Conservation (phyloP, 2,113 vertebrate species). For the Nestor notabilis region DNA sequence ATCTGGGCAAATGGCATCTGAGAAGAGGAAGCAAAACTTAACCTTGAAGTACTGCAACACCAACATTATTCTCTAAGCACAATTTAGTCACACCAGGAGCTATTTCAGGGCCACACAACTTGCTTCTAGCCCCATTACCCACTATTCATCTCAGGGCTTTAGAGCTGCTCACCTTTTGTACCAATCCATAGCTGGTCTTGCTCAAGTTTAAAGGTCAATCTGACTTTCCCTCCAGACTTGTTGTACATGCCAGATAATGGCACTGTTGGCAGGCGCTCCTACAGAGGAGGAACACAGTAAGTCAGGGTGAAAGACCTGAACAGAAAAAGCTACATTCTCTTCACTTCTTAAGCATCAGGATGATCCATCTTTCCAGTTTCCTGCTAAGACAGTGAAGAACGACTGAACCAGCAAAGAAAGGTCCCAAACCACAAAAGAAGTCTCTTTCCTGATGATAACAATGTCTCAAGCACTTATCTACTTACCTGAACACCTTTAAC, state of each 20-base stretch:
- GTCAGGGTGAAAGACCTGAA: fast-evolving
- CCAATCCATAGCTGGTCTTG: conserved; percentile 99
- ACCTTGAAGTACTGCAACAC: not conserved
- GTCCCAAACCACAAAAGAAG: not conserved
- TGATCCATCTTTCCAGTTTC: not conserved
- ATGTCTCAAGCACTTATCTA: not conserved
- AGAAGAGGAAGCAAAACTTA: not conserved
- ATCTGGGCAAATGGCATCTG: not conserved
- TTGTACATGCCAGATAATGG: conserved; percentile 98
- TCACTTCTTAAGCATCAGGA: not conserved
- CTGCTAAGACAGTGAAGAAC: not conserved
- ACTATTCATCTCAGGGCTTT: not conserved
- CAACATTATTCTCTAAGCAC: not conserved
- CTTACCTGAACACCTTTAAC: conserved; percentile 94
- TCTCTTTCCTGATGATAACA: not conserved
- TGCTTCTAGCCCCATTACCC: not conserved
- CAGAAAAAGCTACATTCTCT: not conserved
- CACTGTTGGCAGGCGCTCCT: conserved; percentile 97
- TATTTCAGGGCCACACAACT: not conserved
- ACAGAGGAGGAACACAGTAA: not conserved
- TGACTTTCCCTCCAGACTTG: conserved; percentile 96
- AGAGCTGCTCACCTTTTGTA: conserved; percentile 88
- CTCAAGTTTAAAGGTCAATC: conserved; percentile 97
- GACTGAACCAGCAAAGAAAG: not conserved
- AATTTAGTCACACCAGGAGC: not conserved